A percentile compares a stretch with the other conserved stretches of the same genome.
Conservation (phyloP, 2,888 invertebrate species). For the Byasa hedistus region DNA sequence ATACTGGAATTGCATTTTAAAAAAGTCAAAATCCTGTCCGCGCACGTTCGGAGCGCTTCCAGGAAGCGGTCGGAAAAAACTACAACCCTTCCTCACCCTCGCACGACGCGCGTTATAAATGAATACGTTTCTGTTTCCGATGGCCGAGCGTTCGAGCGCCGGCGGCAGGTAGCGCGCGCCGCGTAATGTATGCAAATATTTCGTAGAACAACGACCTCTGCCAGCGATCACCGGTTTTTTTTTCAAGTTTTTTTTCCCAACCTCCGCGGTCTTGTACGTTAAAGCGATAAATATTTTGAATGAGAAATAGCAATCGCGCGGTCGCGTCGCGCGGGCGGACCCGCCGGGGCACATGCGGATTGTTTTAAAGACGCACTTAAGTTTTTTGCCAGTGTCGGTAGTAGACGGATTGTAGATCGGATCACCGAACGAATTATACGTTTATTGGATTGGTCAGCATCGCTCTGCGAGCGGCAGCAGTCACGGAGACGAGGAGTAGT, state of each 20-base stretch:
- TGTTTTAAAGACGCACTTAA: too few species aligned
- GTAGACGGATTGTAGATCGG: too few species aligned
- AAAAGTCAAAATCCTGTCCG: conserved; percentile 49
- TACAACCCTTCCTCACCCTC: conserved; percentile 78
- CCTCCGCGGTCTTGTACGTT: conserved; percentile 14
- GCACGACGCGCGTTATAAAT: conserved; percentile 46
- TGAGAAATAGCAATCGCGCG: too few species aligned
- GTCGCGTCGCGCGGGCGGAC: too few species aligned
- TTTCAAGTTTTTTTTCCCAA: background rate
- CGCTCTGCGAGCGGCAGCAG: background rate
- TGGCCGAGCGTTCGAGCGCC: conserved; percentile 44
- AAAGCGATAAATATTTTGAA: background rate
- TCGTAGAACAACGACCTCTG: conserved; percentile 60
- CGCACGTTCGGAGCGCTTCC: conserved; percentile 43
- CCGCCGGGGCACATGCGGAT: too few species aligned
- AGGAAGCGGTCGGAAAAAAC: conserved; percentile 77
- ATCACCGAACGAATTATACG: too few species aligned
- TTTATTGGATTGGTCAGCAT: too few species aligned
- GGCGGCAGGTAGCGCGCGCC: conserved; percentile 65
- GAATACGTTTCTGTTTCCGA: conserved; percentile 57
- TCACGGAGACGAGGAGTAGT: conserved; percentile 28
- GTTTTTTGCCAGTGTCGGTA: too few species aligned
- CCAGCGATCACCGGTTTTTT: conserved; percentile 29
- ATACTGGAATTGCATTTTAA: conserved; percentile 70
- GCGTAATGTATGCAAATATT: conserved; percentile 66